Evolutionary conservation across 2,888 invertebrate genomes (phyloP).

Genomic region (Lacanobia wlatinum): DNA sequence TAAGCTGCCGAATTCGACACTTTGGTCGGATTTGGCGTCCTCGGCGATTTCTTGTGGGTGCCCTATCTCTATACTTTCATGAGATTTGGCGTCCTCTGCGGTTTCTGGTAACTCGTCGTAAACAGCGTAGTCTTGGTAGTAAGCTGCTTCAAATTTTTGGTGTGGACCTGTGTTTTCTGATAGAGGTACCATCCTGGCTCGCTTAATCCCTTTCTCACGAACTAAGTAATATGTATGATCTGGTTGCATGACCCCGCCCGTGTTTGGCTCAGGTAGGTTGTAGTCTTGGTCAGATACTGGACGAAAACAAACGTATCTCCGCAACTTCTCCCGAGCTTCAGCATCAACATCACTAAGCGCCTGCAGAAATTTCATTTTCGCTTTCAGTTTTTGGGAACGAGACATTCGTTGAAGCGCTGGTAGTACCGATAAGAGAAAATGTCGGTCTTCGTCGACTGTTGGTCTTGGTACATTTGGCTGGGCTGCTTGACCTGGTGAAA

Average conservation of each 20-base stretch:
- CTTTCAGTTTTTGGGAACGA: conserved; percentile 1
- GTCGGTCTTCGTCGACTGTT: neutral
- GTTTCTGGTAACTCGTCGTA: neutral
- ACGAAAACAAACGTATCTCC: neutral
- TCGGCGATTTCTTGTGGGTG: neutral
- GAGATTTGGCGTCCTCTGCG: neutral
- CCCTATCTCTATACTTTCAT: neutral
- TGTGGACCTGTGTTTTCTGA: neutral
- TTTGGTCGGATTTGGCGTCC: neutral
- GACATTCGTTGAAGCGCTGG: conserved; percentile 2
- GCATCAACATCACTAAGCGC: neutral
- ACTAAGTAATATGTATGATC: neutral
- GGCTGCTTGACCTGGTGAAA: neutral
- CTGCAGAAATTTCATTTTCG: conserved; percentile 1
- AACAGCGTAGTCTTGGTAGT: neutral
- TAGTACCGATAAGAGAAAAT: neutral
- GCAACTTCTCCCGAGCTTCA: neutral
- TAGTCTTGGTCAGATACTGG: neutral
- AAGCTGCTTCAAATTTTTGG: neutral
- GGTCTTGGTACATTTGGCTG: neutral
- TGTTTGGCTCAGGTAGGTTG: neutral
- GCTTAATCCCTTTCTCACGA: neutral
- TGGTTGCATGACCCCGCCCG: neutral
- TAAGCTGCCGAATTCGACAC: neutral
- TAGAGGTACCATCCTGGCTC: neutral